phyloP scores from a whole-genome alignment of 2,113 vertebrate genomes.

The Anoura caudifer region DNA sequence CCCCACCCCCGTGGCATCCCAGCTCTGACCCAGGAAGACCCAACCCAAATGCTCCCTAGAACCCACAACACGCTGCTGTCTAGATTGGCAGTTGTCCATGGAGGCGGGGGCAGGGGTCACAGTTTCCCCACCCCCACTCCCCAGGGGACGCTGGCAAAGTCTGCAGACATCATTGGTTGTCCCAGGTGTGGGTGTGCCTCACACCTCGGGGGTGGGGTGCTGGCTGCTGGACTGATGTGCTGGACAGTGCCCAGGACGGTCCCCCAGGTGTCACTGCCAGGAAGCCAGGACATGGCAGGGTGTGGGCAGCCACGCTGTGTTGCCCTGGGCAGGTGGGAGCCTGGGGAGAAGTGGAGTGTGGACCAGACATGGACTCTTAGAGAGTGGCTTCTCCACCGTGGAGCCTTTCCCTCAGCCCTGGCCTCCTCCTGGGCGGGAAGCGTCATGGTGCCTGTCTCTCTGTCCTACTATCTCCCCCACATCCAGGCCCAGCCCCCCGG shows the following conservation, averaged over 20 bases:
- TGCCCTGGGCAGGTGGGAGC: neutral
- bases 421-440: neutral
- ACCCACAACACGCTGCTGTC: neutral
- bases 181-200: neutral
- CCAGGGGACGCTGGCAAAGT: neutral
- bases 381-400: accelerated
- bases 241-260: neutral
- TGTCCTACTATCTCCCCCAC: neutral
- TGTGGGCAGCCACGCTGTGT: accelerated
- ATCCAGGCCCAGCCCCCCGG: constrained; percentile 34
- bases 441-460: accelerated
- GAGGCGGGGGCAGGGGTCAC: accelerated
- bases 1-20: neutral
- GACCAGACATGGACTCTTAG: accelerated
- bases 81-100: too few relatives aligned
- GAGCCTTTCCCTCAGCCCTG: neutral
- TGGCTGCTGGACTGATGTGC: neutral
- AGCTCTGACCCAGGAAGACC: neutral
- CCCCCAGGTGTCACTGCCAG: neutral
- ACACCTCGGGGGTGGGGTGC: neutral
- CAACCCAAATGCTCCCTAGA: neutral
- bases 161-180: neutral
- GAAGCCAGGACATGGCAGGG: neutral
- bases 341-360: too few relatives aligned
- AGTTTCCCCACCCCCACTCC: neutral